Evolutionary conservation across 2,113 vertebrate species (phyloP).

Genomic region (Sterrhoptilus dennistouni): DNA sequence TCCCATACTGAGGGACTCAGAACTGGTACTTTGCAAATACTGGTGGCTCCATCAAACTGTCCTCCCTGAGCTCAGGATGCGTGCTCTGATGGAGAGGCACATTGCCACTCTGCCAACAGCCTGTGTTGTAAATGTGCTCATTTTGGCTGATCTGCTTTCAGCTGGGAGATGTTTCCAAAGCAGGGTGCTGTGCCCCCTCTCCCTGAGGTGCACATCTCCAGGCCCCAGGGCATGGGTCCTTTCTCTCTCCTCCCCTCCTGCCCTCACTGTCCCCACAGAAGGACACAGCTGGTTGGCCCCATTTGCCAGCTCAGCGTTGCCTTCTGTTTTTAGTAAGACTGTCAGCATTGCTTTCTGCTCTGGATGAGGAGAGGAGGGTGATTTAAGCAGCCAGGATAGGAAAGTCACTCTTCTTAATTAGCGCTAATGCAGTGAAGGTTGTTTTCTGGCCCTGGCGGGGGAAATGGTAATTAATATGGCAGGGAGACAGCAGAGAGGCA

Average conservation of each 20-base stretch:
- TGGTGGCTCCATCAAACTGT: not conserved
- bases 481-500: slow-evolving; percentile 60
- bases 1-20: not conserved
- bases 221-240: not conserved
- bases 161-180: not conserved
- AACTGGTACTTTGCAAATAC: not conserved
- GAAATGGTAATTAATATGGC: slow-evolving; percentile 78
- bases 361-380: not conserved
- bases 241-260: not conserved
- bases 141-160: not conserved
- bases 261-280: not conserved
- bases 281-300: not conserved
- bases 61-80: not conserved
- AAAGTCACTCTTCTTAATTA: slow-evolving; percentile 76
- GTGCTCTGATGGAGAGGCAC: not conserved
- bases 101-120: not conserved
- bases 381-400: slow-evolving; percentile 51
- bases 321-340: slow-evolving; percentile 56
- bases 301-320: not conserved
- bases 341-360: slow-evolving; percentile 51
- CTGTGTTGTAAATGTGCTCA: not conserved
- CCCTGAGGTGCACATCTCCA: not conserved
- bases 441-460: slow-evolving; percentile 71
- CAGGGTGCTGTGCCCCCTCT: not conserved
- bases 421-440: slow-evolving; percentile 74